Conservation (phyloP, 2,113 vertebrate species). For the Lathamus discolor region DNA sequence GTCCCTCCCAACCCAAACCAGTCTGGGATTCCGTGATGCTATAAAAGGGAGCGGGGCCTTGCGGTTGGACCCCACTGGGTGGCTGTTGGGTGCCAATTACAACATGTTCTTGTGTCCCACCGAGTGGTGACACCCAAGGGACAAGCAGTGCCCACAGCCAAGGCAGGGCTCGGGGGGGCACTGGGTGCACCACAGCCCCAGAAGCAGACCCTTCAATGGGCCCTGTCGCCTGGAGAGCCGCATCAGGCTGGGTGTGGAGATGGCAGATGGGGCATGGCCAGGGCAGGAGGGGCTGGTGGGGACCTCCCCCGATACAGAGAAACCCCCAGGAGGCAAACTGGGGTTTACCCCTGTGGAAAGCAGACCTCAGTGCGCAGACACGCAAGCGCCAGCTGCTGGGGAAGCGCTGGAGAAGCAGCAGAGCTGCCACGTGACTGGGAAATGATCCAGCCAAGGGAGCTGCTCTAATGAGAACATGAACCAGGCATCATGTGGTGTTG, state of each 20-base stretch:
- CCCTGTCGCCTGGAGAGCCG: fast-evolving
- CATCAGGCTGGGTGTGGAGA: background rate
- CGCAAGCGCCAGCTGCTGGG: background rate
- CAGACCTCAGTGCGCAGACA: background rate
- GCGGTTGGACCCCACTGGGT: background rate
- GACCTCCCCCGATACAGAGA: background rate
- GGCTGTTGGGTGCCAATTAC: background rate
- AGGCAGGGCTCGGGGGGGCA: background rate
- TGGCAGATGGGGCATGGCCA: background rate
- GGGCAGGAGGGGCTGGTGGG: background rate
- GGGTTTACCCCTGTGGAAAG: background rate
- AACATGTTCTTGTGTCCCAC: background rate
- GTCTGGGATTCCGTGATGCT: background rate
- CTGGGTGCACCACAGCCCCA: too few species aligned
- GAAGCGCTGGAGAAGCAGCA: fast-evolving
- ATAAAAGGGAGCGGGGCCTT: background rate
- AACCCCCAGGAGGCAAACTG: background rate
- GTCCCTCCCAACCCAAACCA: background rate
- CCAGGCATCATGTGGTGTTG: slow-evolving; percentile 18
- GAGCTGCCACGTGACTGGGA: background rate
- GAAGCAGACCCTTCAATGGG: fast-evolving
- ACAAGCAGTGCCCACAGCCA: fast-evolving
- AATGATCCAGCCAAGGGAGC: background rate
- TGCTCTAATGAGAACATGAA: background rate
- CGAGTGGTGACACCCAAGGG: background rate